These are phyloP conservation scores for Sebastes iracundus DNA, from an alignment of 2,797 vertebrate genomes.

Conservation along the genomic window DNA sequence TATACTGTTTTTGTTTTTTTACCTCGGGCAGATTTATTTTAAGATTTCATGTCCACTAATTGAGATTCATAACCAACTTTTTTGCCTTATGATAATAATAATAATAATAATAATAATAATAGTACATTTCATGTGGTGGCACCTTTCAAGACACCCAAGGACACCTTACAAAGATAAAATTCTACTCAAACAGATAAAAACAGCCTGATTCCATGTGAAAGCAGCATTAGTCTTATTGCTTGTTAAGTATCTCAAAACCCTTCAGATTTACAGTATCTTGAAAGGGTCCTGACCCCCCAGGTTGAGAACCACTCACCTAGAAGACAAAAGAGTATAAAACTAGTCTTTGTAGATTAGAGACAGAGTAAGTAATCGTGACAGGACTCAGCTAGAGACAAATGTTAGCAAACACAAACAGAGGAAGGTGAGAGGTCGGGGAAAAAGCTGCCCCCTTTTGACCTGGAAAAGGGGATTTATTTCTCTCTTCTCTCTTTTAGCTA, in stretches of 20 bases:
- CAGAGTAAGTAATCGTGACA: constrained; percentile 5
- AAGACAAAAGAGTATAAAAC: background rate
- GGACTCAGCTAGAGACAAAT: background rate
- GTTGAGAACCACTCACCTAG: background rate
- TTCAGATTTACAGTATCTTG: background rate
- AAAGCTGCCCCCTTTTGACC: constrained; percentile 36
- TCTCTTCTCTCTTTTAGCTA: constrained; percentile 49
- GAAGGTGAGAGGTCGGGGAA: constrained; percentile 6
- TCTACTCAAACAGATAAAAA: too few species aligned
- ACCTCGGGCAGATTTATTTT: too few species aligned
- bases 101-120: too few species aligned
- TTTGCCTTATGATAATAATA: background rate
- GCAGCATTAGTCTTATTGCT: background rate
- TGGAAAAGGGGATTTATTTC: constrained; percentile 52
- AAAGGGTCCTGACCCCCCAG: too few species aligned
- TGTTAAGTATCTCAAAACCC: background rate
- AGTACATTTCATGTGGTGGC: too few species aligned
- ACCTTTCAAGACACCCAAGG: too few species aligned
- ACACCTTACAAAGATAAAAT: too few species aligned
- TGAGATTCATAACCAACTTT: background rate
- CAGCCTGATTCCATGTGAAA: too few species aligned
- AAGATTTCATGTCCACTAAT: background rate
- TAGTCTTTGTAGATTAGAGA: background rate
- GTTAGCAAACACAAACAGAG: constrained; percentile 19
- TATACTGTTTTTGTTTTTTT: too few species aligned